Base-by-base conservation (phyloP, 53 echinoderm and acorn worm species). In the Holothuria scabra region DNA sequence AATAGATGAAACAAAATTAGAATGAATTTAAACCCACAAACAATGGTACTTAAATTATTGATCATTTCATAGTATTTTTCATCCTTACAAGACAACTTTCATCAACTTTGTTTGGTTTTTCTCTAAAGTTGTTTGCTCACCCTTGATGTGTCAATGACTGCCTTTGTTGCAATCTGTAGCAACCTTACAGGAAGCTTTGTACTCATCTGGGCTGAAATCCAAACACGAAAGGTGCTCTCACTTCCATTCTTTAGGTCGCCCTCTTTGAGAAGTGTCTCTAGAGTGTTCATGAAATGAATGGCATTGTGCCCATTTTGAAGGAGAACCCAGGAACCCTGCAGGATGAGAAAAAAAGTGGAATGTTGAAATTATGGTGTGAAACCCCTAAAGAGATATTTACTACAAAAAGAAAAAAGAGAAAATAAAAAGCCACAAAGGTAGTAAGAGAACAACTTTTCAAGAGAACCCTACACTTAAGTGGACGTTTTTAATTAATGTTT, bases 291-390 rank as follows among this genome's bases (percentile, higher is more conserved):
- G 21, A 97, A 88, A 84, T 91, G 86, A n/a, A 69, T 32, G 64
- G 97, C 88, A 83, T 97, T 97, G 85, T 97, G 97, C 33, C 90
- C 97, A 80, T 92, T 90, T 83, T 94, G 90, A 24, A 97, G 84
- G 60, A 97, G 67, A 55, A 97, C 92, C 94, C 97, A 97, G 0
- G 81, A 83, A 56, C 97, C 94, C 97, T 97, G 66, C 1, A 48
- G 12, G 48, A 10, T 2, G 18, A 18, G 18, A 18, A 1, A 46
- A 70, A 34, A 46, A 52, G 14, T 14, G 30, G 24, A 72, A 62
- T 4, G 80, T 64, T 24, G 44, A 28, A 1, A 14, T 26, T 13
- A 48, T 10, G 11, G 10, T 10, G 12, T 48, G 48, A 8, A 48
- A 8, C 35, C 6, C 35, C 6, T 4, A 35, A 35, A 35, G 35